Evolutionary conservation across 2,888 invertebrate species (phyloP), one percentile per base, ranked within the genome.

Genomic region (Apeira syringaria): DNA sequence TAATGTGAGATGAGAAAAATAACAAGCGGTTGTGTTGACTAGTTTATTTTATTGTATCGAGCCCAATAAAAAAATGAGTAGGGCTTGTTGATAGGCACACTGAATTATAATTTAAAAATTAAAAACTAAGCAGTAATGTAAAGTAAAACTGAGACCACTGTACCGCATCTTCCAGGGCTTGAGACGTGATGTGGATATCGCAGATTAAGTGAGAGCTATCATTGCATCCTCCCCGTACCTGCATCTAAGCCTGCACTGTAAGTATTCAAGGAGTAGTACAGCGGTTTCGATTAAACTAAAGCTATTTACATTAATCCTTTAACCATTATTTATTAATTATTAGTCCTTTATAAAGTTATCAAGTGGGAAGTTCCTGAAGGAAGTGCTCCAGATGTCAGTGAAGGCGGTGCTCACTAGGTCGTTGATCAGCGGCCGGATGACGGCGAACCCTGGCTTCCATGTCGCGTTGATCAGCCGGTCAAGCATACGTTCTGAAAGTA

Each of bases 351-450:
- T 92, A 52, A 95, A 91, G 49, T 91, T 82, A 0, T 94, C 91
- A 28, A 96, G 79, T 0, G 95, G 94, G 74, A 96, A 95, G 71
- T 93, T 81, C 50, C 91, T 90, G 70, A 96, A 96, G 34, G 94
- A 93, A 41, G 92, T 92, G 63, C 93, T 95, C 79, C 95, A 95
- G 54, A 96, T 96, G 48, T 95, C 94, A 0, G 96, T 95, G 75
- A 96, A 96, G 3, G 95, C 96, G 0, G 93, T 94, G 70, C 95
- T 94, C 49, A 96, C 96, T 46, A 96, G 86, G 71, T 96, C 96
- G 76, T 96, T 95, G 64, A 96, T 95, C 33, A 96, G 80, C 0
- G 96, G 95, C 47, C 93, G 90, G 36, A 95, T 91, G 25, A 96
- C 84, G 1, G 94, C 92, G 64, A 96, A 94, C 17, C 96, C 96